Evolutionary conservation across 2,888 invertebrate species (phyloP), one percentile per base, ranked within the genome.

Genomic region (Agrochola circellaris): DNA sequence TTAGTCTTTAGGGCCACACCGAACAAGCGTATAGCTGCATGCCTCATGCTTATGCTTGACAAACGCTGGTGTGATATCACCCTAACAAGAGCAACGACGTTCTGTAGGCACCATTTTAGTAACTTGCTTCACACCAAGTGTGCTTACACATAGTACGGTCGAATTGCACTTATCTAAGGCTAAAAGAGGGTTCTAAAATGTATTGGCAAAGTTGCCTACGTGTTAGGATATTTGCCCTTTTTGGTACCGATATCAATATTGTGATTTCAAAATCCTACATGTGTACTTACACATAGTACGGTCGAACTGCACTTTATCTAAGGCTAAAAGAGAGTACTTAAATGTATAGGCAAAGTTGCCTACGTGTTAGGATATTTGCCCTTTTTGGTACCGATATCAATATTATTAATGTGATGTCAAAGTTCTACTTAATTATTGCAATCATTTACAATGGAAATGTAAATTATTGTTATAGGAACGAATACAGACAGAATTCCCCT

Each of bases 21-120:
- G 30, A 58, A 65, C 45, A 45, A 34, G 30, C 30, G n/a, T 17
- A 26, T 48, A 42, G 38, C n/a, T 58, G 34, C 51, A 48, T 48
- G 23, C 48, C 17, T 26, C 17, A 58, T 23, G 56, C 45, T 42
- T 56, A 26, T 1, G 30, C 60, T 60, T 56, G 51, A 60, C 42
- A 38, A 60, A 45, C 60, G 54, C 74, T 64, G 30, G 54, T 82
- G 70, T 68, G 61, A 42, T 64, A 42, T 68, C 58, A 48, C 67
- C 64, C 67, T 68, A 64, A 71, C 38, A 73, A 56, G 66, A 74
- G 20, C 68, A 67, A 61, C 60, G 67, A 65, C 66, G 67, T 70
- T 77, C 51, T 78, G 80, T 85, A 89, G 81, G 77, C 84, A 88
- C 88, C 81, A 88, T 85, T 81, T 73, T 61, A 71, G 38, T 73